These are phyloP conservation scores for Tigriopus californicus DNA, from an alignment of 2,888 invertebrate species.

Conservation along the genomic window DNA sequence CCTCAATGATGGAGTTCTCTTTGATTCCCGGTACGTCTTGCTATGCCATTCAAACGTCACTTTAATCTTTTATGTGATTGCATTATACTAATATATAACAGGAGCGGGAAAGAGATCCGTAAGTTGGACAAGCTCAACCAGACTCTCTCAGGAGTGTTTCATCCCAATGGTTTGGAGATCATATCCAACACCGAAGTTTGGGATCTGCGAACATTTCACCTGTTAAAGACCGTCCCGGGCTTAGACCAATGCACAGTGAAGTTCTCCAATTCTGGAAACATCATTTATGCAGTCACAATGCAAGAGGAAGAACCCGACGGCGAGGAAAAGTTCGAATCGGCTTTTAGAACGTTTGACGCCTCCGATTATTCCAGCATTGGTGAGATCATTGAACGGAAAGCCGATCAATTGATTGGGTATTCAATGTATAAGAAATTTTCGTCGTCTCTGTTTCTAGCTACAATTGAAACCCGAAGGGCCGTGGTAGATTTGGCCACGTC, in stretches of 20 bases:
- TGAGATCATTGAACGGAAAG: no score
- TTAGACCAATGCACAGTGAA: constrained; percentile 73
- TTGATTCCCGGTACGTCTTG: constrained; percentile 49
- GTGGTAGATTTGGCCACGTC: constrained; percentile 71
- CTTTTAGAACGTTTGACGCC: constrained; percentile 85
- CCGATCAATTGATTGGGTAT: constrained; percentile 23
- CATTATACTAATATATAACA: not conserved
- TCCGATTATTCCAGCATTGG: constrained; percentile 83
- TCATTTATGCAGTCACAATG: constrained; percentile 66
- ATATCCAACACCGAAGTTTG: constrained; percentile 92
- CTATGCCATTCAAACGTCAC: no score
- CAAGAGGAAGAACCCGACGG: constrained; percentile 47
- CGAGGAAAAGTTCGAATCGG: constrained; percentile 53
- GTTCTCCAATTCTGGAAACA: constrained; percentile 68
- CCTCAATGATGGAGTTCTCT: constrained; percentile 85
- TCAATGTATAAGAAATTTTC: no score
- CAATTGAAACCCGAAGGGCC: constrained; percentile 75
- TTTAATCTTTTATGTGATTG: not conserved
- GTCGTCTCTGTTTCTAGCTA: constrained; percentile 47
- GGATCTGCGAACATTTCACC: constrained; percentile 85
- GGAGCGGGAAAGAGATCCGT: constrained; percentile 54
- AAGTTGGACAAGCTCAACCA: constrained; percentile 96
- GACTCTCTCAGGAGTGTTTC: constrained; percentile 81
- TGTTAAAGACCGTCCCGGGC: constrained; percentile 79
- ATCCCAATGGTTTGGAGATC: constrained; percentile 85